Base-by-base conservation (phyloP, 2,113 vertebrate species). In the Etheostoma spectabile region DNA sequence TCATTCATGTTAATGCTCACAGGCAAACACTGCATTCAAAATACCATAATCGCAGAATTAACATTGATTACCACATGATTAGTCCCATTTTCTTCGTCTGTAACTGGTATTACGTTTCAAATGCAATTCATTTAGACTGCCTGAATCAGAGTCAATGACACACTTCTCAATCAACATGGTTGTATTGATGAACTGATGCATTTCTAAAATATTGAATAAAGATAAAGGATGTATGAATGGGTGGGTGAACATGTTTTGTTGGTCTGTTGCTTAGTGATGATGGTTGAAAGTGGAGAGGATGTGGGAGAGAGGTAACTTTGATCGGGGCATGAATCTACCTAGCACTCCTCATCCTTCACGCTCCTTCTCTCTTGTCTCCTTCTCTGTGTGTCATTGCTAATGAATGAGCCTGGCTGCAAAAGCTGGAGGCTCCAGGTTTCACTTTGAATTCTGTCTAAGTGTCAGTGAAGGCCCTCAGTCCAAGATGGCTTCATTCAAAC, bases 1-100 rank as follows among this genome's bases (percentile, higher is more conserved):
- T 88, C 82, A 82, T 91, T 89, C 15, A 63, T 46, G 74, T 80
- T 83, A 81, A 88, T 74, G 82, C 72, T 59, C 67, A 59, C n/a
- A 38, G 62, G 69, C 21, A n/a, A 4, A 24, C 53, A 1, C n/a
- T 13, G 79, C 85, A 84, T 85, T 81, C 53, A 65, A 77, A 83
- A 84, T 15, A 38, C 24, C 57, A 72, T 27, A 38, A 64, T 73
- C 48, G 33, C 33, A 19, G n/a, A 86, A 80, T 84, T 45, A 79
- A 83, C 66, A 30, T 66, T 64, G 84, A 80, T 84, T 45, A 79
- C 83, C 66, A 24, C 62, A 61, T 77, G 61, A 74, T 88, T 85
- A 68, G 24, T 16, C 62, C 64, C 60, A 72, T 80, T 85, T 62
- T 45, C 19, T 45, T 27, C 7, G 0, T 55, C 24, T 53, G 30